Evolutionary conservation across 2,888 invertebrate genomes (phyloP), one percentile per base, ranked within the genome.

Genomic region (Encarsia formosa): DNA sequence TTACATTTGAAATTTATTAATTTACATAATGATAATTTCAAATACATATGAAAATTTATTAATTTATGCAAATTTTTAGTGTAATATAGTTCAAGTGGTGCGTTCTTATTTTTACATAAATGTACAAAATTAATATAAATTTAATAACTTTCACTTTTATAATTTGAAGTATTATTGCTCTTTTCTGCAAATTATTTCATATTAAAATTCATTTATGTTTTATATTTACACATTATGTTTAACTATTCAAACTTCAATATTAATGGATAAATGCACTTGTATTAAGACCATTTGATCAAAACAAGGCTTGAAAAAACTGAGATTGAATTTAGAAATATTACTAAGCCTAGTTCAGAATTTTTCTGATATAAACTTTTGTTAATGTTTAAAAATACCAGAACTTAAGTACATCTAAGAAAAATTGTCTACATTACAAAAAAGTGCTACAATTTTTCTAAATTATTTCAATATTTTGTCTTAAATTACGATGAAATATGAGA

Each of bases 251-350:
- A 35, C 18, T 9, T 35, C n/a, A 42, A 40, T 32, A 32, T 42
- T 23, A 13, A 47, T 26, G 29, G 24, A 19, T 31, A 42, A 34
- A 39, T 43, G 42, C 45, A 55, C 52, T 55, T 52, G 52, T 34
- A 37, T 40, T 16, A 52, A 52, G 52, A 49, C 51, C 49, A 55
- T 52, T 55, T 55, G 52, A 52, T 23, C 16, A 49, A 45, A 51
- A 38, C 41, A 45, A 50, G 46, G 39, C 45, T 48, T 40, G 5
- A 55, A 49, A 45, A 15, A 20, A 48, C 37, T 48, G 23, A 18
- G 41, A 18, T 37, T 51, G 5, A 48, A 48, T 43, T 52, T 22
- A 43, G 35, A 39, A 40, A 26, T 52, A 24, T 52, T 35, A 5
- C 15, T 52, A 46, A 40, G 40, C 20, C 18, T 47, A 18, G 16